Percentiles rank a stretch among this genome's conserved stretches.
Conservation (phyloP, 2,888 invertebrate species). For the Thumatha senex region DNA sequence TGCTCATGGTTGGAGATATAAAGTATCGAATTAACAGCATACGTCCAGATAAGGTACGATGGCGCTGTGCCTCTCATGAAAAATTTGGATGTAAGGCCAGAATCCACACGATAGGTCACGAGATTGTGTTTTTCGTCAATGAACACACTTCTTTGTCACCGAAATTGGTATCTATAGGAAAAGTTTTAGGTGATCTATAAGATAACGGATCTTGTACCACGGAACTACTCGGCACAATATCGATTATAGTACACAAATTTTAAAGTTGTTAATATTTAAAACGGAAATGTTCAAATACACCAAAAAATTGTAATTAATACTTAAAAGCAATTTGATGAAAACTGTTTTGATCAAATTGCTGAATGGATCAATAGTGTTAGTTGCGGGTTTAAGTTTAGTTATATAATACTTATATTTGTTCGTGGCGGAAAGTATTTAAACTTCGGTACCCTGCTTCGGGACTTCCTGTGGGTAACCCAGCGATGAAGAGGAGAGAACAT, state of each 20-base stretch:
- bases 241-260: not conserved
- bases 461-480: too few species aligned
- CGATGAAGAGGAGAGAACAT: too few species aligned
- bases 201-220: not conserved
- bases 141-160: constrained; percentile 12
- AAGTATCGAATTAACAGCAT: constrained; percentile 35
- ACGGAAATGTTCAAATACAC: too few species aligned
- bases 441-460: too few species aligned
- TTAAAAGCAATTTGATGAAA: too few species aligned
- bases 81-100: constrained; percentile 40
- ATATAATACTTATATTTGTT: too few species aligned
- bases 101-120: constrained; percentile 36
- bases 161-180: not conserved
- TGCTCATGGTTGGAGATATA: constrained; percentile 30
- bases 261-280: not conserved
- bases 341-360: too few species aligned
- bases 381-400: too few species aligned
- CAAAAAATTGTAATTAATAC: too few species aligned
- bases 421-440: too few species aligned
- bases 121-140: constrained; percentile 28
- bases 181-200: not conserved
- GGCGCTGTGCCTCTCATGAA: constrained; percentile 46
- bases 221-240: not conserved
- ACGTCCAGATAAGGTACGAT: constrained; percentile 32
- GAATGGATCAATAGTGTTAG: too few species aligned